Percentiles rank a stretch among this genome's conserved stretches.
These are phyloP conservation scores for Atherinomorus stipes DNA, from an alignment of 2,113 vertebrate species.

Conservation along the genomic window DNA sequence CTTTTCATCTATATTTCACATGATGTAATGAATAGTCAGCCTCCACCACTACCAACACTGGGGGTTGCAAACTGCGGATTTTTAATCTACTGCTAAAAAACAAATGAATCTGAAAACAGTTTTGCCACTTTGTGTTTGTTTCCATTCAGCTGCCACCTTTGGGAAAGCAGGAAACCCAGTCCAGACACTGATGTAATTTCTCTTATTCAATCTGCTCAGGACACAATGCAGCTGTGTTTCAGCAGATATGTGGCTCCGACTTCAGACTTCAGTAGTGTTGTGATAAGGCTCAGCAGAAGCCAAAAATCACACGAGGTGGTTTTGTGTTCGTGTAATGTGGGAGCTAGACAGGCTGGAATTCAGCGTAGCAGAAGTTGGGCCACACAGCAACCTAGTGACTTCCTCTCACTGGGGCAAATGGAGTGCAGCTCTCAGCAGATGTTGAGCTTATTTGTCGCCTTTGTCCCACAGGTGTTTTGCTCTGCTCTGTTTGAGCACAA, in stretches of 20 bases:
- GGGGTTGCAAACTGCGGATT: conserved; percentile 13
- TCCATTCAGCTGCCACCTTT: conserved; percentile 45
- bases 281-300: conserved; percentile 59
- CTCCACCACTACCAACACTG: conserved; percentile 6
- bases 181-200: conserved; percentile 71
- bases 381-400: conserved; percentile 58
- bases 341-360: conserved; percentile 61
- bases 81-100: conserved; percentile 34
- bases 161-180: conserved; percentile 53
- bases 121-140: conserved; percentile 38
- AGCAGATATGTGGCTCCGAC: conserved; percentile 38
- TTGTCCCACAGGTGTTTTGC: conserved; percentile 56
- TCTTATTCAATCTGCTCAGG: conserved; percentile 56
- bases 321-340: conserved; percentile 65
- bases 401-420: conserved; percentile 50
- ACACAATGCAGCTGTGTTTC: conserved; percentile 71
- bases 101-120: conserved; percentile 46
- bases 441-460: conserved; percentile 48
- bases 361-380: conserved; percentile 37
- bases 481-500: conserved; percentile 25
- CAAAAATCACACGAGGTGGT: conserved; percentile 71
- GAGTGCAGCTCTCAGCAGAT: conserved; percentile 64
- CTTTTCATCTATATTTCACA: conserved; percentile 19
- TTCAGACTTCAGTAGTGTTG: conserved; percentile 41
- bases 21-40: conserved; percentile 55